Percentiles rank a stretch among this genome's conserved stretches.
Evolutionary conservation across 2,113 vertebrate genomes (phyloP).

Genomic region (Melozone crissalis): DNA sequence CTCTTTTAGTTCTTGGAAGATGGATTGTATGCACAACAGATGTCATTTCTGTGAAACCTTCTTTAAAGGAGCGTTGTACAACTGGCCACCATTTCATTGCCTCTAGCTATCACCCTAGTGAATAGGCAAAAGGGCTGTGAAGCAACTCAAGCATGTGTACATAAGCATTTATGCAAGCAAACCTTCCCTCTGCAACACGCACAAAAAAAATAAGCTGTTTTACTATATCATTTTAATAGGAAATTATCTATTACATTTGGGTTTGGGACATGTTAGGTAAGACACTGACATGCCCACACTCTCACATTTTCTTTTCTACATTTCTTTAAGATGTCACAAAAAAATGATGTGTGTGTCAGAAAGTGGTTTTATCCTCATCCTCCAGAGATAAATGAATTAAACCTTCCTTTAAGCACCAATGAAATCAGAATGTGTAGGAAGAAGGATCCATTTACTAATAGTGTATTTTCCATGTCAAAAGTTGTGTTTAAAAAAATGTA

Average conservation of each 20-base stretch:
- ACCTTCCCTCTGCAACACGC: neutral
- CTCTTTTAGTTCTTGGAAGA: slow-evolving; percentile 25
- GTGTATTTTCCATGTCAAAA: slow-evolving; percentile 54
- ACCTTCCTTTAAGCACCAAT: slow-evolving; percentile 46
- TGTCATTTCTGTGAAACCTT: slow-evolving; percentile 30
- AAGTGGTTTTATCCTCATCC: slow-evolving; percentile 45
- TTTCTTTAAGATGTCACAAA: neutral
- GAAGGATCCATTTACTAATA: slow-evolving; percentile 40
- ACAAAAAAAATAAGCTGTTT: neutral
- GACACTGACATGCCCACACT: neutral
- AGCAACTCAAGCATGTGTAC: neutral
- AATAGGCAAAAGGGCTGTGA: neutral
- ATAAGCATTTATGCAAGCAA: neutral
- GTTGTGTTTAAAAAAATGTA: slow-evolving; percentile 5
- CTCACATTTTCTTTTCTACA: neutral
- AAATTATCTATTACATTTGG: neutral
- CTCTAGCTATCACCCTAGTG: neutral
- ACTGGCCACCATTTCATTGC: neutral
- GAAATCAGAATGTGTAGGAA: slow-evolving; percentile 44
- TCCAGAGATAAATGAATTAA: slow-evolving; percentile 52
- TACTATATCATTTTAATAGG: neutral
- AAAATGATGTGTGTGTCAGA: neutral
- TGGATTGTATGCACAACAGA: slow-evolving; percentile 20
- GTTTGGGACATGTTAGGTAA: neutral
- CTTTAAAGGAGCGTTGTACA: neutral